These are phyloP conservation scores for Orthosia gracilis DNA, from an alignment of 2,888 invertebrate species.

Conservation along the genomic window DNA sequence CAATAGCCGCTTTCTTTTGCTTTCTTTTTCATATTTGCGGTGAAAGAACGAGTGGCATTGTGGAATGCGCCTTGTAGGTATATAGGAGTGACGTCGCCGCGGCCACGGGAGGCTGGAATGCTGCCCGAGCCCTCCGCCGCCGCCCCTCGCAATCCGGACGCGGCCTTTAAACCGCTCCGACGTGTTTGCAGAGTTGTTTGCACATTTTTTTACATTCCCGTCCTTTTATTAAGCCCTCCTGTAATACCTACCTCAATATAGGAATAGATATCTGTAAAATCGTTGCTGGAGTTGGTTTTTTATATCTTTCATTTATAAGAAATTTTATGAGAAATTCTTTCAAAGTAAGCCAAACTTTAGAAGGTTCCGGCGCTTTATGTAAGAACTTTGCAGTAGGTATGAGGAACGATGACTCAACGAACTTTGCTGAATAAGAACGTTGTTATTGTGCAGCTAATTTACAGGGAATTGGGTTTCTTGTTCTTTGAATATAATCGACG, in stretches of 20 bases:
- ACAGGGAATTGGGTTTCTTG: constrained; percentile 57
- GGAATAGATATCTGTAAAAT: constrained; percentile 52
- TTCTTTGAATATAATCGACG: constrained; percentile 71
- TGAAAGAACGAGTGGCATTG: constrained; percentile 74
- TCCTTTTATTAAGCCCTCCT: constrained; percentile 86
- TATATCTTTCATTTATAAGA: constrained; percentile 38
- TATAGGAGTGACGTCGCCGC: constrained; percentile 82
- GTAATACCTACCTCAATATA: constrained; percentile 73
- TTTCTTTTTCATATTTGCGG: constrained; percentile 73
- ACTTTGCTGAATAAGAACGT: constrained; percentile 41
- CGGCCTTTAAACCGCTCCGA: constrained; percentile 90
- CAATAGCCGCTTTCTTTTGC: constrained; percentile 73
- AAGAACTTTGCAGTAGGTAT: constrained; percentile 46
- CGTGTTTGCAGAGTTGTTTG: constrained; percentile 91
- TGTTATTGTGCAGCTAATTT: constrained; percentile 56
- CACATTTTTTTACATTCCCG: constrained; percentile 91
- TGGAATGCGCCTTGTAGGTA: constrained; percentile 80
- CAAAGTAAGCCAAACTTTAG: constrained; percentile 51
- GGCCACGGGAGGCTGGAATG: constrained; percentile 88
- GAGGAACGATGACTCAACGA: constrained; percentile 55
- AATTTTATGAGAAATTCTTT: constrained; percentile 41
- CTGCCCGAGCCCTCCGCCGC: constrained; percentile 83
- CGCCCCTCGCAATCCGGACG: constrained; percentile 90
- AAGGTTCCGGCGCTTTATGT: constrained; percentile 43
- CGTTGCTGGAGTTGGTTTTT: constrained; percentile 40